Evolutionary conservation across 2,888 invertebrate genomes (phyloP).

Genomic region (Torymus tubicola): DNA sequence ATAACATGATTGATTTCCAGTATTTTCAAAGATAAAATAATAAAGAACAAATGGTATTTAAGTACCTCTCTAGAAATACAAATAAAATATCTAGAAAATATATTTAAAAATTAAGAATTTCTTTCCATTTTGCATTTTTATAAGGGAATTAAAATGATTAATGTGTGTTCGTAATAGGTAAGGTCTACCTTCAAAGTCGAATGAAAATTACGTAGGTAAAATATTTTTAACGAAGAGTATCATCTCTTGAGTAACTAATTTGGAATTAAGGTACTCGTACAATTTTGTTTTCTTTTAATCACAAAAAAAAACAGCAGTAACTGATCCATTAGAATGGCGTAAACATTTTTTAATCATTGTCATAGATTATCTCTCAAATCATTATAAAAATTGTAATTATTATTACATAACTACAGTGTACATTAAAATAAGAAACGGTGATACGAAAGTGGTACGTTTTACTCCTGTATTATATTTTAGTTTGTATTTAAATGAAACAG

Average conservation of each 20-base stretch:
- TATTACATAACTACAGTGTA: neutral
- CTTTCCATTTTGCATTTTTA: neutral
- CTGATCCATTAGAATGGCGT: neutral
- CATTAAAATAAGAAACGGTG: neutral
- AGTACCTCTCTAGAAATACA: too few species aligned
- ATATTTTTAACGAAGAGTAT: neutral
- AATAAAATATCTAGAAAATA: too few species aligned
- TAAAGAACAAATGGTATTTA: too few species aligned
- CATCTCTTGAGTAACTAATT: neutral
- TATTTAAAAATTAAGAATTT: neutral
- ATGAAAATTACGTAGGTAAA: too few species aligned
- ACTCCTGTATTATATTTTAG: slow-evolving; percentile 26
- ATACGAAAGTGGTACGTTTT: slow-evolving; percentile 14
- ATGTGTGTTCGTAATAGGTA: slow-evolving; percentile 3
- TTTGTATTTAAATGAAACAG: slow-evolving; percentile 30
- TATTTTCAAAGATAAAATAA: too few species aligned
- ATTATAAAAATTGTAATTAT: neutral
- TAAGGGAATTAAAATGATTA: neutral
- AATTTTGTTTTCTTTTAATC: neutral
- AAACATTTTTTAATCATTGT: slow-evolving; percentile 13
- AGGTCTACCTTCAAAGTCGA: too few species aligned
- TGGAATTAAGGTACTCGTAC: slow-evolving; percentile 6
- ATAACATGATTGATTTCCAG: too few species aligned
- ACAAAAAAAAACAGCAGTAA: neutral
- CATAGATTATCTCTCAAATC: neutral